Base-by-base conservation (phyloP, 2,113 vertebrate genomes). In the Cardinalis cardinalis region DNA sequence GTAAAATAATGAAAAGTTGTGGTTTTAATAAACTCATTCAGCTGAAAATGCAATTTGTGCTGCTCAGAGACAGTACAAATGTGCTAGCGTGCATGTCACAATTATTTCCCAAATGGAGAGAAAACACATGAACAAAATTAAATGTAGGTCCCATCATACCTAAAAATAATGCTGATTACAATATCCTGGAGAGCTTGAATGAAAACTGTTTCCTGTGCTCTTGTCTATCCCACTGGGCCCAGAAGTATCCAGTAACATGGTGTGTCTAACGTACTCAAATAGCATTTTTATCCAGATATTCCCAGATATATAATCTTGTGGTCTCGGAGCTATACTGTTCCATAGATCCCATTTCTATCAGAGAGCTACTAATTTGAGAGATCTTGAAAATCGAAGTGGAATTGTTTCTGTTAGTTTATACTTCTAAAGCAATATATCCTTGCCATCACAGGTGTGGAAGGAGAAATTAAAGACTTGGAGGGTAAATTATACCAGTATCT, bases 401-500 rank as follows among this genome's bases (percentile, higher is more conserved):
- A 69, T 55, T 83, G 58, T 78, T 90, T 83, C 56, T 72, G 32
- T 55, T 81, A 26, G 23, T 52, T 85, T 78, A 48, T 5, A 0
- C 18, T 90, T 76, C 43, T 79, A 89, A 95, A 87, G 43, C 43
- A 24, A 28, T 32, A 44, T 70, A 25, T 10, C 10, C 12, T 87
- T 81, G 21, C 51, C 19, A 46, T 77, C 80, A 58, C 19, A 74
- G 82, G 31, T 24, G 19, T 79, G 25, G 21, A 76, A 81, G 18
- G 43, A 79, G 20, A 89, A 91, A 89, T 82, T 88, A 88, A 93
- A 88, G 66, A 26, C 29, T 84, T 8, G 3, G 49, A 84, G 32
- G 8, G 19, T 75, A 89, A 93, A 94, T 94, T 92, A 82, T 90
- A 87, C 86, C 87, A 90, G 51, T 82, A n/a, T 15, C 4, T 66